phyloP scores from a whole-genome alignment of 2,888 invertebrate species.

The Vesta saturnalis region DNA sequence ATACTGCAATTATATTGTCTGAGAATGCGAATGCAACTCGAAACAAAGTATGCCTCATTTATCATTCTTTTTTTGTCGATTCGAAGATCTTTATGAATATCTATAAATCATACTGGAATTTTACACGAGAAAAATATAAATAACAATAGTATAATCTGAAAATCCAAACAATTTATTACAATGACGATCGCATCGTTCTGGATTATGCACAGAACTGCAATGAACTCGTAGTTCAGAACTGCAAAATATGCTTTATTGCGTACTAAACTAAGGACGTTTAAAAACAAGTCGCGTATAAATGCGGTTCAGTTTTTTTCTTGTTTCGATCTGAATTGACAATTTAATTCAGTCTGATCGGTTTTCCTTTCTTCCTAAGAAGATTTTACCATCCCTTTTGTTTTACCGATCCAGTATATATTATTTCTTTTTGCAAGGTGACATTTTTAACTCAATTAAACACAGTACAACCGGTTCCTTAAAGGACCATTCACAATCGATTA shows the following conservation, averaged over 20 bases:
- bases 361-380: conserved; percentile 54
- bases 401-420: conserved; percentile 53
- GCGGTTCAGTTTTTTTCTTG: conserved; percentile 40
- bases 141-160: neutral
- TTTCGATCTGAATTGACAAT: conserved; percentile 58
- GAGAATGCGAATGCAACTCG: conserved; percentile 40
- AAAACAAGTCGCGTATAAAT: conserved; percentile 32
- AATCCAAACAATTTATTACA: conserved; percentile 19
- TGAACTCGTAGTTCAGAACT: conserved; percentile 24
- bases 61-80: conserved; percentile 25
- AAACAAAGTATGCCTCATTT: conserved; percentile 39
- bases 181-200: conserved; percentile 5
- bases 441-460: conserved; percentile 60
- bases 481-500: conserved; percentile 30
- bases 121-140: neutral
- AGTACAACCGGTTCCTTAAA: conserved; percentile 37
- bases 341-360: conserved; percentile 56
- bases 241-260: neutral
- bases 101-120: neutral
- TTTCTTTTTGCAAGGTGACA: conserved; percentile 56
- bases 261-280: conserved; percentile 30
- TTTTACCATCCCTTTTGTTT: conserved; percentile 54
- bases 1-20: conserved; percentile 44
- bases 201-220: neutral
- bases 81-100: conserved; percentile 10